Evolutionary conservation across 2,113 vertebrate species (phyloP).

Genomic region (cattle (Bos taurus)): ARS-UCD2.0 NC_037330.1:54451501-54452000

Average conservation of each 20-base stretch:
- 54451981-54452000: neutral
- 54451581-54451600: neutral
- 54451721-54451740: neutral
- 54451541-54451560: neutral
- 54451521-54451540: fast-evolving
- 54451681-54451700: neutral
- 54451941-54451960: neutral
- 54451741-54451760: neutral
- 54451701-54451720: neutral
- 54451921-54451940: neutral
- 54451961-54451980: neutral
- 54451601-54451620: neutral
- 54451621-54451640: neutral
- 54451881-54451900: no score
- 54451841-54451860: neutral
- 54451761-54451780: neutral
- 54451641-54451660: fast-evolving
- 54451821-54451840: neutral
- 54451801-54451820: neutral
- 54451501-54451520: fast-evolving
- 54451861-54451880: no score
- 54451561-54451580: neutral
- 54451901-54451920: neutral
- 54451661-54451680: neutral
- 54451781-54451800: neutral